Evolutionary conservation across 2,888 invertebrate genomes (phyloP).

Genomic region (Cryptocephalus primarius): DNA sequence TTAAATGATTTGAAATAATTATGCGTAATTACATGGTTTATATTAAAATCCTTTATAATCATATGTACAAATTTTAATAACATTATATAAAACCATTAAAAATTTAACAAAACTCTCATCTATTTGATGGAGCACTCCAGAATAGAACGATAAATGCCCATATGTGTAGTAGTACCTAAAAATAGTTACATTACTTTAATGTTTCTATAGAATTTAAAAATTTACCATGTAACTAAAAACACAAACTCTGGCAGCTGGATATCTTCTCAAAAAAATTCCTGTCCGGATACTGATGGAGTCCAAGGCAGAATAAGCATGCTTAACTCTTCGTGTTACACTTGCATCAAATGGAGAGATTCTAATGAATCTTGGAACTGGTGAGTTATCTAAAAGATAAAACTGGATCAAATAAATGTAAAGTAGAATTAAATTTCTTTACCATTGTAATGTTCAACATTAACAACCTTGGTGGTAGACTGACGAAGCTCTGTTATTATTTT

Average conservation of each 20-base stretch:
- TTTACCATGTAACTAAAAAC: constrained; percentile 74
- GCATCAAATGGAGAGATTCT: constrained; percentile 68
- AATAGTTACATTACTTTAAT: constrained; percentile 5
- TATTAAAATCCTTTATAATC: constrained; percentile 1
- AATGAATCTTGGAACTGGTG: constrained; percentile 59
- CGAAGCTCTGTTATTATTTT: constrained; percentile 43
- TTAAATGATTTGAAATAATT: constrained; percentile 12
- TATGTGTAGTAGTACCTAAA: constrained; percentile 62
- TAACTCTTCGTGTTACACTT: constrained; percentile 61
- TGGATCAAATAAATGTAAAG: not conserved
- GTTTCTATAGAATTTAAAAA: constrained; percentile 4
- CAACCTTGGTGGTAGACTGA: constrained; percentile 41
- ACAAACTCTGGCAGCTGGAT: constrained; percentile 72
- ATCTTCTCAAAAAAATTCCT: constrained; percentile 67
- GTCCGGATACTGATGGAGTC: constrained; percentile 69
- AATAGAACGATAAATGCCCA: constrained; percentile 75
- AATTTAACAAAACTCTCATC: constrained; percentile 8
- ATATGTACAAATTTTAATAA: constrained; percentile 1
- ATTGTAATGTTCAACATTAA: constrained; percentile 45
- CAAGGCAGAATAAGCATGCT: constrained; percentile 63
- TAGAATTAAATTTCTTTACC: not conserved
- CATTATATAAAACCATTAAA: constrained; percentile 2
- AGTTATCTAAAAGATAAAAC: constrained; percentile 41
- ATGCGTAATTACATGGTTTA: constrained; percentile 6
- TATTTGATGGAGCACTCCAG: constrained; percentile 43